These are phyloP conservation scores for Pterophyllum scalare DNA, from an alignment of 2,113 vertebrate genomes.

Conservation along the genomic window DNA sequence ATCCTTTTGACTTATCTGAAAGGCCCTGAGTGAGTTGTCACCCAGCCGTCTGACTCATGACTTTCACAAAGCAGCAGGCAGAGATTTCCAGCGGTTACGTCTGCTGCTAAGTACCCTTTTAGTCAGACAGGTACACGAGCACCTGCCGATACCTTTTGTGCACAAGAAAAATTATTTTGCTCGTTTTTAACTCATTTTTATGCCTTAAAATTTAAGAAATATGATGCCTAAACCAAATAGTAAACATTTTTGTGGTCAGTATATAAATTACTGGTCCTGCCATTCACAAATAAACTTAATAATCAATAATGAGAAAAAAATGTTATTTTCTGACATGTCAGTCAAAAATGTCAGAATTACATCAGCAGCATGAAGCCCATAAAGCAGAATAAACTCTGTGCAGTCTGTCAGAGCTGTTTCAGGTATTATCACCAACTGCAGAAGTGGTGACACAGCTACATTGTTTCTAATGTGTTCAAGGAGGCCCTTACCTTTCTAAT, in stretches of 20 bases:
- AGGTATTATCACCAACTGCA: not conserved
- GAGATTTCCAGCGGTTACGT: not conserved
- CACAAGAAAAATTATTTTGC: not conserved
- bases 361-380: not conserved
- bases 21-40: slow-evolving; percentile 13
- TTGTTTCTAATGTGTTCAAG: not conserved
- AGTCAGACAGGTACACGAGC: slow-evolving; percentile 1
- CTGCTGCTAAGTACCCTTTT: slow-evolving; percentile 7
- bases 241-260: not conserved
- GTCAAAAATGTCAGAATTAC: not conserved
- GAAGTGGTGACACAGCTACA: not conserved
- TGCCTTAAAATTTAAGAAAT: not conserved
- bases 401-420: not conserved
- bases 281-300: not conserved
- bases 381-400: not conserved
- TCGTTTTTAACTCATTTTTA: not conserved
- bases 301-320: not conserved
- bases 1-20: not conserved
- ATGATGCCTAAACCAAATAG: not conserved
- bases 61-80: not conserved
- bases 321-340: not conserved
- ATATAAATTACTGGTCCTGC: not conserved
- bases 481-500: not conserved
- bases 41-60: slow-evolving; percentile 3
- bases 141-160: not conserved